A percentile compares a stretch with the other conserved stretches of the same genome.
These are phyloP conservation scores for Pungitius pungitius DNA, from an alignment of 2,113 vertebrate species.

Conservation along the genomic window DNA sequence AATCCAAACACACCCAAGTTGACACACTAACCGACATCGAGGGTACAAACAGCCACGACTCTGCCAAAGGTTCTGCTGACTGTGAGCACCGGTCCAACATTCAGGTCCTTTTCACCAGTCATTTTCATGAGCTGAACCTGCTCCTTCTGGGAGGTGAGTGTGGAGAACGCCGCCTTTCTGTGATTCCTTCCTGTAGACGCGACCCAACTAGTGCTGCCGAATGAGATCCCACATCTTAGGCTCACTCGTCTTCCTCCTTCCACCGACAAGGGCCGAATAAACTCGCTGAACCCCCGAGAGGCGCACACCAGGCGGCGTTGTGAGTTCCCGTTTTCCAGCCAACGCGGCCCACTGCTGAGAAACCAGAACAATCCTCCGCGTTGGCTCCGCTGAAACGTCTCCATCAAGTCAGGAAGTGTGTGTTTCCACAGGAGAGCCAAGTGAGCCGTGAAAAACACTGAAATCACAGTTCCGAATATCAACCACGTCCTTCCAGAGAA, in stretches of 20 bases:
- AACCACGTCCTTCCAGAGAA: constrained; percentile 20
- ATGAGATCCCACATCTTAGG: constrained; percentile 61
- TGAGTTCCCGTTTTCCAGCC: constrained; percentile 51
- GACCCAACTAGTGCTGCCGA: constrained; percentile 33
- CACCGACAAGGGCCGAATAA: constrained; percentile 58
- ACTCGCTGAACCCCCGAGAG: constrained; percentile 51
- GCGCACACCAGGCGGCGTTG: constrained; percentile 62
- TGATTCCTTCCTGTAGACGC: too few relatives aligned
- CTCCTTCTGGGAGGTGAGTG: constrained; percentile 62
- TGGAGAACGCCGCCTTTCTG: constrained; percentile 45
- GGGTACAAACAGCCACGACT: neutral
- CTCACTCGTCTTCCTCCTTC: constrained; percentile 43
- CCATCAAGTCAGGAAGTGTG: constrained; percentile 36
- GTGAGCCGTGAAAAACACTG: constrained; percentile 39
- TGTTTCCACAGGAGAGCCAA: constrained; percentile 43
- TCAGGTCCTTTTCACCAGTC: too few relatives aligned
- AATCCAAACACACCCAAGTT: neutral
- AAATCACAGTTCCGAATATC: constrained; percentile 26
- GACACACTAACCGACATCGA: neutral
- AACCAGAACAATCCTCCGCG: constrained; percentile 56
- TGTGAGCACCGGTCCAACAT: neutral
- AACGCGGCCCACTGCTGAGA: constrained; percentile 54
- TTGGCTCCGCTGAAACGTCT: constrained; percentile 49
- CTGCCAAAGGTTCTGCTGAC: neutral
- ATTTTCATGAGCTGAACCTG: constrained; percentile 71